Base-by-base conservation (phyloP, 2,113 vertebrate genomes). In the Egretta garzetta region DNA sequence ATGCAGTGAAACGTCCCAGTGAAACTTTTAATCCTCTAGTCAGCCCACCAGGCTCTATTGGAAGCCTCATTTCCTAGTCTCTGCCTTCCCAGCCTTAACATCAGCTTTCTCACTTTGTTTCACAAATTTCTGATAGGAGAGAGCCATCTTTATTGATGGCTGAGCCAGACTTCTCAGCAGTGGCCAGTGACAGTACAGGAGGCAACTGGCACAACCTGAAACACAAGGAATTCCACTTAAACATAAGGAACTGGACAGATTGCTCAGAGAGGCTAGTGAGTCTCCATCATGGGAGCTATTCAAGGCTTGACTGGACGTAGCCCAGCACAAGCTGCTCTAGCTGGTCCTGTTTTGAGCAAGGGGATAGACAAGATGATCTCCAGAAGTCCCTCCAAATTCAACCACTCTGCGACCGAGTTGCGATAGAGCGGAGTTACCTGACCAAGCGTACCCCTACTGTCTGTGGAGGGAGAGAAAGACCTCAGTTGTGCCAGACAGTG, bases 361-460 rank as follows among this genome's bases (percentile, higher is more conserved):
- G 8, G 17, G 8, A 32, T 5, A 41, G 35, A 22, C 14, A 4
- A 15, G 12, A 28, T 33, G 30, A 45, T 22, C n/a, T 47, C 58
- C 49, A 63, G n/a, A 32, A n/a, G 12, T 14, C 20, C 16, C 72
- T 37, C 50, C 63, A n/a, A 70, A 43, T 21, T 14, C 39, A 20
- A 5, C 77, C 18, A 15, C 33, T 35, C 30, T 4, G n/a, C n/a
- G n/a, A n/a, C n/a, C n/a, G 13, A 37, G 53, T 3, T 27, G 32
- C 7, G 20, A 12, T 0, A 4, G 33, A 1, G 5, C 3, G 30
- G 55, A 76, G 19, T 37, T 14, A 6, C 17, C 63, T 39, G 62
- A 9, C 3, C 12, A 35, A 20, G 19, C 10, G 18, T 35, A 39
- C 35, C 15, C 13, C 26, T 30, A 0, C 5, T 35, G 12, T 16